Conservation (phyloP, 2,113 vertebrate species). For the Erinaceus europaeus region DNA sequence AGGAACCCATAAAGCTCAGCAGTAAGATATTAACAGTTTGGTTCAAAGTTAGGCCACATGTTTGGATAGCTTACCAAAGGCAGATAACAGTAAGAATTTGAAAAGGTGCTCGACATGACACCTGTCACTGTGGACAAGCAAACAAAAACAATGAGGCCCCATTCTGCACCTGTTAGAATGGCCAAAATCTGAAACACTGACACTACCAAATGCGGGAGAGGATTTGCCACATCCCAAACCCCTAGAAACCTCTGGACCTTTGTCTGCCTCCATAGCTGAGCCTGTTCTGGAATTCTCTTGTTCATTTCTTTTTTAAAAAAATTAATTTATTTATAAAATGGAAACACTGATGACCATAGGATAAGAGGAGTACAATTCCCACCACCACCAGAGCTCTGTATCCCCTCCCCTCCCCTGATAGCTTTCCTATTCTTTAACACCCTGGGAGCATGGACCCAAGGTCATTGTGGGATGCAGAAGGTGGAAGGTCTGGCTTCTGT, state of each 20-base stretch:
- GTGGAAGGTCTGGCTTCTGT: no score
- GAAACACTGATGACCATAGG: no score
- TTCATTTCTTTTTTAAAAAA: no score
- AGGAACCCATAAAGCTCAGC: neutral
- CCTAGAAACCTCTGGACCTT: neutral
- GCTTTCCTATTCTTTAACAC: no score
- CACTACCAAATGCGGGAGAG: neutral
- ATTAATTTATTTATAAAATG: neutral
- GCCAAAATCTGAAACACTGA: neutral
- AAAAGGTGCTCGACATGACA: neutral
- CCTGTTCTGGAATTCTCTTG: neutral
- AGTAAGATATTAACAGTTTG: neutral
- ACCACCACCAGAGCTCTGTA: no score
- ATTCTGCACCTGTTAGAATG: neutral
- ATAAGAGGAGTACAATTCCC: no score
- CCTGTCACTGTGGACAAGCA: neutral
- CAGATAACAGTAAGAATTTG: neutral
- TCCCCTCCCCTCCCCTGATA: no score
- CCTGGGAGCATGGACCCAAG: no score
- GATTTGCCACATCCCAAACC: neutral
- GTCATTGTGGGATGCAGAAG: no score
- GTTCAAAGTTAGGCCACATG: neutral
- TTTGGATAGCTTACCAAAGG: neutral
- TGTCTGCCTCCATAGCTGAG: neutral
- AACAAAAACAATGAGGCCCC: neutral